Base-by-base conservation (phyloP, 92 coral and sea anemone species). In the Porites divaricata region DNA sequence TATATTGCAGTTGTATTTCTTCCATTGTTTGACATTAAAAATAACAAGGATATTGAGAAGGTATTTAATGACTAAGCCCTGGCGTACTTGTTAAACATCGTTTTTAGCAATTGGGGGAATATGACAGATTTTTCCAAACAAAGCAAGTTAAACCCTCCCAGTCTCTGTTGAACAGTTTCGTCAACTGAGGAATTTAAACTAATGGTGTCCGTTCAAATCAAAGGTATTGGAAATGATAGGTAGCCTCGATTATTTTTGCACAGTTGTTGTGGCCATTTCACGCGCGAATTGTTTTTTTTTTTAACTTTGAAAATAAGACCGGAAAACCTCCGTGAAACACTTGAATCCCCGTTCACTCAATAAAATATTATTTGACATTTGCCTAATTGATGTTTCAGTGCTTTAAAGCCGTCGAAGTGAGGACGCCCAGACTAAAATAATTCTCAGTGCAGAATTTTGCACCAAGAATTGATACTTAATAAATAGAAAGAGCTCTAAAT, bases 21-120 rank as follows among this genome's bases (percentile, higher is more conserved):
- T 14, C 20, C 35, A 35, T 68, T 70, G 16, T 35, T 6, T 12
- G 9, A 70, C 52, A 61, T 72, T 72, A 21, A 7, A 17, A 9
- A 19, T 72, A 45, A 62, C 57, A 20, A 9, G 49, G 56, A 70
- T 41, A 70, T 70, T 35, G 75, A 71, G 58, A 71, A 57, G 57
- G 12, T 71, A 49, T 71, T 49, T 71, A 49, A 17, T 21, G 59
- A 1, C 75, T 45, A 28, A 35, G 50, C 45, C 9, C 74, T 70
- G 74, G 54, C 16, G 73, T 14, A 24, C 26, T 12, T 35, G 4
- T 35, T 35, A 35, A 4, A 25, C 51, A 50, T 72, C 26, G n/a
- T 51, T 49, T 14, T 52, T 20, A 20, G 20, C 45, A 35, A 35
- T 35, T 35, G 45, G 7, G 4, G 45, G 77, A 72, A 51, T 22